phyloP scores from a whole-genome alignment of 2,888 invertebrate genomes.

The Nebria salina region DNA sequence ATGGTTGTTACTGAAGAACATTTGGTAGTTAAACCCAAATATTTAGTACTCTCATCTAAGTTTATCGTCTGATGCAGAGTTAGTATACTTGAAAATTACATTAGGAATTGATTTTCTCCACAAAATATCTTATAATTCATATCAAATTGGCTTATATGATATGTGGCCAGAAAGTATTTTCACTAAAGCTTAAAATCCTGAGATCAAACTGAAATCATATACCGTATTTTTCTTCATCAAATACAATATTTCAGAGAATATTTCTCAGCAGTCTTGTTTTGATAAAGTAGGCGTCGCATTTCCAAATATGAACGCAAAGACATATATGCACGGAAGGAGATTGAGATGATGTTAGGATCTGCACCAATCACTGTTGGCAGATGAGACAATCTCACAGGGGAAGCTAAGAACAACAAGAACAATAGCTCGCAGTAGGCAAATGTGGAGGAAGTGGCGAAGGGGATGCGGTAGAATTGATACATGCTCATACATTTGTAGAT shows the following conservation, averaged over 20 bases:
- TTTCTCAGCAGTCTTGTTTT: neutral
- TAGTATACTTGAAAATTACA: too few relatives aligned
- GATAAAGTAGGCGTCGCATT: neutral
- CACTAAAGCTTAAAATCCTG: too few relatives aligned
- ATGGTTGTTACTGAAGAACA: neutral
- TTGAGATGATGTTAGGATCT: constrained; percentile 18
- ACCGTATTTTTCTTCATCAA: too few relatives aligned
- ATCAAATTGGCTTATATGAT: too few relatives aligned
- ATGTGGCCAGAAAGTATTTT: too few relatives aligned
- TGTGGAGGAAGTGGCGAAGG: neutral
- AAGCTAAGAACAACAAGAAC: neutral
- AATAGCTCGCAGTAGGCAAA: neutral
- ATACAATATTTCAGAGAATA: neutral
- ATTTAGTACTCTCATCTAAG: too few relatives aligned
- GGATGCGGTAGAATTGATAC: neutral
- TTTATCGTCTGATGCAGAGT: too few relatives aligned
- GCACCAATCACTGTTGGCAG: constrained; percentile 18
- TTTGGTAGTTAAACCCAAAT: neutral
- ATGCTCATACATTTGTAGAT: neutral
- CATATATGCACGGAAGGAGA: constrained; percentile 3
- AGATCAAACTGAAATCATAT: too few relatives aligned
- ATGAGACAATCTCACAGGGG: constrained; percentile 20
- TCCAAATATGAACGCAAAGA: neutral
- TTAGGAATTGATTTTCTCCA: too few relatives aligned
- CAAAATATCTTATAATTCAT: too few relatives aligned